Evolutionary conservation across 2,888 invertebrate species (phyloP).

Genomic region (Drosophila paramelanica): DNA sequence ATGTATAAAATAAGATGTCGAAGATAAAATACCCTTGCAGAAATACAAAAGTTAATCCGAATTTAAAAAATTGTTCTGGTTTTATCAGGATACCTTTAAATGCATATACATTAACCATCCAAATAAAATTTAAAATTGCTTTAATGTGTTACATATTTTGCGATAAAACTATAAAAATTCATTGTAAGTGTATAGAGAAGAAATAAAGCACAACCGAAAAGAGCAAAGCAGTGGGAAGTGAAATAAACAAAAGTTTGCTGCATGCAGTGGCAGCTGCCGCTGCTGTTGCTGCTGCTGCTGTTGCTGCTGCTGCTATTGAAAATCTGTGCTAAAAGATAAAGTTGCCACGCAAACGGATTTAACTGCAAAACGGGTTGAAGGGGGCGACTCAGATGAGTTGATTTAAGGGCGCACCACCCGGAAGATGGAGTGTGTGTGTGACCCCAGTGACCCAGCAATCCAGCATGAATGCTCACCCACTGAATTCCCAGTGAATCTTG

Average conservation of each 20-base stretch:
- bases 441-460: constrained; percentile 43
- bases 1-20: background rate
- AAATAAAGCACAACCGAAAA: constrained; percentile 10
- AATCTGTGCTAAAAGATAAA: constrained; percentile 74
- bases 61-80: background rate
- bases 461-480: background rate
- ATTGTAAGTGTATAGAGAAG: background rate
- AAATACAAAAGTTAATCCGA: too few species aligned
- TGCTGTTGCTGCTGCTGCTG: constrained; percentile 37
- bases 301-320: constrained; percentile 59
- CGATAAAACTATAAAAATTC: background rate
- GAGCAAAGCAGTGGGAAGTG: constrained; percentile 40
- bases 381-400: constrained; percentile 20
- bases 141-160: background rate
- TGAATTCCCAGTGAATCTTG: constrained; percentile 15
- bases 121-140: background rate
- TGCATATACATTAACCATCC: too few species aligned
- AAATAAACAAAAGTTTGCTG: constrained; percentile 59
- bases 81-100: background rate
- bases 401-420: constrained; percentile 17
- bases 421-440: constrained; percentile 30
- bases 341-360: constrained; percentile 67
- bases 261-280: constrained; percentile 21
- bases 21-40: background rate
- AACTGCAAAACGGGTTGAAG: constrained; percentile 32